Conservation (phyloP, 2,113 vertebrate genomes). For the Nothoprocta pentlandii region DNA sequence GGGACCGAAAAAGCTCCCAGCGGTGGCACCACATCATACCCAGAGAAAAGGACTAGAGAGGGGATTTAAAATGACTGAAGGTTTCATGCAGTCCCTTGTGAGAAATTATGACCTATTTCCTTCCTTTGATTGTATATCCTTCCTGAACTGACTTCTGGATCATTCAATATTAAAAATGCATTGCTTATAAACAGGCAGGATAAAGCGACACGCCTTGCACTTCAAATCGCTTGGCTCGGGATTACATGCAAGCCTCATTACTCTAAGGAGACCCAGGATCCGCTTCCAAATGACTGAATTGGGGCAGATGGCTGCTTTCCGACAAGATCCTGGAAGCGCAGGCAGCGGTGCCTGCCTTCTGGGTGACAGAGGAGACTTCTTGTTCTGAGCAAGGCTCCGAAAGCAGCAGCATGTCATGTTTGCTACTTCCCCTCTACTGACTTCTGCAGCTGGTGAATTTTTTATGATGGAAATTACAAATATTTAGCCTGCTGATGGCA, state of each 20-base stretch:
- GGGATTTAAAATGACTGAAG: slow-evolving; percentile 30
- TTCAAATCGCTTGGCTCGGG: slow-evolving; percentile 25
- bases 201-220: slow-evolving; percentile 45
- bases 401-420: slow-evolving; percentile 68
- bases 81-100: slow-evolving; percentile 41
- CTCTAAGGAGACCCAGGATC: slow-evolving; percentile 55
- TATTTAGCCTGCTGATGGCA: slow-evolving; percentile 78
- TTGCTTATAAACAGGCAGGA: slow-evolving; percentile 52
- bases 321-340: slow-evolving; percentile 57
- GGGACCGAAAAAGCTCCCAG: neutral
- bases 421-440: slow-evolving; percentile 77
- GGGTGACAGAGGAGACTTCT: slow-evolving; percentile 54
- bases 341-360: slow-evolving; percentile 60
- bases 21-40: neutral
- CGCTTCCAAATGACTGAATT: slow-evolving; percentile 61
- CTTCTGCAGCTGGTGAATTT: slow-evolving; percentile 76
- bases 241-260: slow-evolving; percentile 59
- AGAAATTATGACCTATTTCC: slow-evolving; percentile 68
- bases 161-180: slow-evolving; percentile 71
- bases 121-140: slow-evolving; percentile 62
- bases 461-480: slow-evolving; percentile 78
- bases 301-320: slow-evolving; percentile 43
- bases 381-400: slow-evolving; percentile 63
- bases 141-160: slow-evolving; percentile 58
- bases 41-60: neutral